Base-by-base conservation (phyloP, 2,797 vertebrate genomes). In the Synanceia verrucosa region DNA sequence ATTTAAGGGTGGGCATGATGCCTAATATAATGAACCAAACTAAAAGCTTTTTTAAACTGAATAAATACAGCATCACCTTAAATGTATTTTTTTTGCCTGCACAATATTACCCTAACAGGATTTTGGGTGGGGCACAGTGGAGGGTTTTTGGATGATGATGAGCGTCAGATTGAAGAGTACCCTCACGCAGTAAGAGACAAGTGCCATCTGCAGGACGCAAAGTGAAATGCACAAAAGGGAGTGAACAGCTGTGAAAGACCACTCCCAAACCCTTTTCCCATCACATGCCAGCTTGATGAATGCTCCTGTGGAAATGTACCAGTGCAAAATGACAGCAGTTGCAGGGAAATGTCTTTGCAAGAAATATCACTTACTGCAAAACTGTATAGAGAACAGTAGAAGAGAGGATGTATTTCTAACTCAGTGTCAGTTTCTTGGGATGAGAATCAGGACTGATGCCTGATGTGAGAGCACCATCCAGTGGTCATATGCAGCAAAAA, bases 111-210 rank as follows among this genome's bases (percentile, higher is more conserved):
- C 55, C 69, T 29, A 56, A 76, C 64, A 78, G 81, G 57, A 83
- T 83, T 88, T 89, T 82, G 91, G 92, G 91, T 91, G 92, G 90
- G 92, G 92, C 92, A 85, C 73, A 37, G 65, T 62, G 63, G 78
- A 78, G 79, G 71, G 66, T 86, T 89, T 87, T 83, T 64, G 71
- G 72, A 55, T 76, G 81, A 83, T 83, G 84, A 66, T 64, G 76
- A 73, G 75, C 59, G 76, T 84, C 81, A 83, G 66, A 73, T 51
- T 75, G 70, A 82, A 19, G 70, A 57, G 76, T 4, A 31, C 12
- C 26, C 76, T 72, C 7, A 51, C 77, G 77, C 3, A 13, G 70
- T 61, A 36, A 76, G 91, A 39, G 39, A 66, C 7, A 71, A 89
- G 78, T 48, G 83, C 90, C 92, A 88, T 65, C 92, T 93, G 88